phyloP scores from a whole-genome alignment of 2,888 invertebrate species.

The Psylliodes chrysocephalus region DNA sequence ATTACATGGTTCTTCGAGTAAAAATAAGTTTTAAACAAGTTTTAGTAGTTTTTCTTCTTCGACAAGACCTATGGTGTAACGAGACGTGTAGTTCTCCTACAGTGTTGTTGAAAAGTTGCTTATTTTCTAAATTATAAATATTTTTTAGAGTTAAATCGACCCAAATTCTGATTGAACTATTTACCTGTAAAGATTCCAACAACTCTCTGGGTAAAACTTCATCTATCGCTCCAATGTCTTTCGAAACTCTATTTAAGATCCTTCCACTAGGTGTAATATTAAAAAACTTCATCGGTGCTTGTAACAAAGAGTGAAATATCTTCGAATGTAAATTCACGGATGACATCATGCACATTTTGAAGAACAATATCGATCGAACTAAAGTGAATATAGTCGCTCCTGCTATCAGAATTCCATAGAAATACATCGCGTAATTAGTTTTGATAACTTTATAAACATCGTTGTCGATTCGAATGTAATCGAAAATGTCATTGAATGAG shows the following conservation, averaged over 20 bases:
- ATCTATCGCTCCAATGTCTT: slow-evolving; percentile 84
- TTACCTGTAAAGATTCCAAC: slow-evolving; percentile 72
- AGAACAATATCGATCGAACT: slow-evolving; percentile 74
- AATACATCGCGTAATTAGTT: slow-evolving; percentile 48
- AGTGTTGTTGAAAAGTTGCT: no score
- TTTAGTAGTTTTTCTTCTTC: no score
- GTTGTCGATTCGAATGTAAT: not conserved
- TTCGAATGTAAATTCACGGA: slow-evolving; percentile 78
- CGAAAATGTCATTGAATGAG: slow-evolving; percentile 13
- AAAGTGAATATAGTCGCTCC: slow-evolving; percentile 70
- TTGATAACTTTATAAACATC: slow-evolving; percentile 30
- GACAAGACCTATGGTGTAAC: no score
- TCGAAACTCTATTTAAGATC: slow-evolving; percentile 83
- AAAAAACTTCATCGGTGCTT: slow-evolving; percentile 75
- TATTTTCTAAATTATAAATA: no score
- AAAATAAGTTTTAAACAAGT: no score
- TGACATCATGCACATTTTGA: slow-evolving; percentile 77
- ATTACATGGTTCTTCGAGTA: no score
- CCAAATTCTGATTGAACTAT: no score
- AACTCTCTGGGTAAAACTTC: slow-evolving; percentile 75
- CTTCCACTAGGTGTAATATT: slow-evolving; percentile 84
- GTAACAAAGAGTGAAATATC: slow-evolving; percentile 77
- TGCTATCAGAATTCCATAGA: slow-evolving; percentile 70
- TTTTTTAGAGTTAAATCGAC: no score
- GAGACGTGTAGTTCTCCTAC: no score